A percentile compares a stretch with the other conserved stretches of the same genome.
Evolutionary conservation across 2,888 invertebrate species (phyloP).

Genomic region (Xestoiulus laeticollis): DNA sequence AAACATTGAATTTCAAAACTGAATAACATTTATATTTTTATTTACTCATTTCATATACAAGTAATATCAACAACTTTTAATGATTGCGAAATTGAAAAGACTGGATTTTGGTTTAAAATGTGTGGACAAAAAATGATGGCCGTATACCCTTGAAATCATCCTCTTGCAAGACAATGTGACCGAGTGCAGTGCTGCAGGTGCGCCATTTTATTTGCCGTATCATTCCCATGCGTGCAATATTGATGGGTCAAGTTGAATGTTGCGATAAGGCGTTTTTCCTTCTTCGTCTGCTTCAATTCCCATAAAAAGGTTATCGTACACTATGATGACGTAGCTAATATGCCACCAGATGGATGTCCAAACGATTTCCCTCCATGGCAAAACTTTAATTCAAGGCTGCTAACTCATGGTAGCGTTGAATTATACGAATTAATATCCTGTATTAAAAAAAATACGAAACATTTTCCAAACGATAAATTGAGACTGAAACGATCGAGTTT

Average conservation of each 20-base stretch:
- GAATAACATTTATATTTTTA: no score
- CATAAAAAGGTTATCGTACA: constrained; percentile 32
- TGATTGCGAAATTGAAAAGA: no score
- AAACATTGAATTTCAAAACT: no score
- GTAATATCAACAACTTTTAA: no score
- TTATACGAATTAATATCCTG: background rate
- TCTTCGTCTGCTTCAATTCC: constrained; percentile 16
- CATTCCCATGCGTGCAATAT: constrained; percentile 5
- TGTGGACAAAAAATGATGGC: background rate
- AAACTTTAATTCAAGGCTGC: background rate
- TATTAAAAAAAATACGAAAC: background rate
- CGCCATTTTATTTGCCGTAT: background rate
- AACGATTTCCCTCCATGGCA: background rate
- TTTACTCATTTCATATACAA: no score
- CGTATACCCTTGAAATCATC: background rate
- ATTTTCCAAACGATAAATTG: no score
- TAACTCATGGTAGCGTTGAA: constrained; percentile 21
- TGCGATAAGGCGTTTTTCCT: background rate
- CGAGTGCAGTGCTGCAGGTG: constrained; percentile 6
- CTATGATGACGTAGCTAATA: constrained; percentile 27
- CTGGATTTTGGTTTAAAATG: no score
- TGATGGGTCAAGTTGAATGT: constrained; percentile 27
- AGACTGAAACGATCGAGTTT: no score
- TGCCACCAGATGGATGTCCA: constrained; percentile 29
- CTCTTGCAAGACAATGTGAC: background rate